phyloP scores from a whole-genome alignment of 2,113 vertebrate genomes.

The Mus spicilegus region DNA sequence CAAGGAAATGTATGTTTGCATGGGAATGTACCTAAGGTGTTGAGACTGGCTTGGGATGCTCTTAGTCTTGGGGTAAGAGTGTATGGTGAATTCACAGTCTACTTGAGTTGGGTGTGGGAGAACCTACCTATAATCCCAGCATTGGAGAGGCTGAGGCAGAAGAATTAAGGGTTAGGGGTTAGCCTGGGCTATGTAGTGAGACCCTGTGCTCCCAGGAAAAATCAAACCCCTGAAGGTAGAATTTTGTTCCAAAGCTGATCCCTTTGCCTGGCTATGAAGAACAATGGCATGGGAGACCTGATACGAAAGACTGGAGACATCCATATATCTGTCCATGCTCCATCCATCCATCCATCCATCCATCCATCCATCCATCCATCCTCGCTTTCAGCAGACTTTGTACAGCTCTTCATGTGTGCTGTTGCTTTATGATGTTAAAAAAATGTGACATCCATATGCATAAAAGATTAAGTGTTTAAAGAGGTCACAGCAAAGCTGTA shows the following conservation, averaged over 20 bases:
- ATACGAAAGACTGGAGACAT: neutral
- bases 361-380: neutral
- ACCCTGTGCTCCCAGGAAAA: neutral
- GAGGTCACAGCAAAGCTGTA: neutral
- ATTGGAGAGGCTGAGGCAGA: neutral
- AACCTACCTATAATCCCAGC: neutral
- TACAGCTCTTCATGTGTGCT: neutral
- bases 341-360: neutral
- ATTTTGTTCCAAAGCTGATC: slow-evolving; percentile 6
- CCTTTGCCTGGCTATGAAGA: neutral
- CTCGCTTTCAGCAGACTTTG: neutral
- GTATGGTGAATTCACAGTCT: neutral
- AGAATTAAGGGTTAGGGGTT: neutral
- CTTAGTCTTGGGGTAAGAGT: neutral
- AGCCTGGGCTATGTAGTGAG: neutral
- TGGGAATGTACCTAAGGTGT: neutral
- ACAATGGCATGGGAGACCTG: neutral
- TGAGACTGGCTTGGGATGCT: neutral
- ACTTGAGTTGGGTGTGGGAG: neutral
- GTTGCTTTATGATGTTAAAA: neutral
- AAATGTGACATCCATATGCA: neutral
- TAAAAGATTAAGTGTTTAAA: neutral
- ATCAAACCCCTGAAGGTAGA: neutral
- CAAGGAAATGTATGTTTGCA: neutral
- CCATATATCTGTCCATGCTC: too few species aligned